These are phyloP conservation scores for Tenthredo amoena DNA, from an alignment of 2,888 invertebrate species.

Conservation along the genomic window DNA sequence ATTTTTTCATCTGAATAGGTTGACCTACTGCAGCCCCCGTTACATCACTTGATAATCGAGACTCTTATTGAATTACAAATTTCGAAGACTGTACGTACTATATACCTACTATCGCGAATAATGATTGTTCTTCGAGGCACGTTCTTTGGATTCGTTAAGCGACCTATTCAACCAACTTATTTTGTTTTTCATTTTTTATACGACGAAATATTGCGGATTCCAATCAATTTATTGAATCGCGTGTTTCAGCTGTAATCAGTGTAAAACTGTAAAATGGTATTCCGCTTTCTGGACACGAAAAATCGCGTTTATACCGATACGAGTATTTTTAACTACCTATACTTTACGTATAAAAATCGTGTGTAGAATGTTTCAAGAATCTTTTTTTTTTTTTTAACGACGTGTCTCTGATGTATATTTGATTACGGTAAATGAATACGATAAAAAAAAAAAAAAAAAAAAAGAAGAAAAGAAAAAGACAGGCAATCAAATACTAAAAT, in stretches of 20 bases:
- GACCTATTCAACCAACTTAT: background rate
- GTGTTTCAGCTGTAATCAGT: background rate
- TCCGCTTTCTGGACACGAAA: background rate
- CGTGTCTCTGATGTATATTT: constrained; percentile 4
- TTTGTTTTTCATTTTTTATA: background rate
- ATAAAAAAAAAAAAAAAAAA: background rate
- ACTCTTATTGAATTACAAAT: background rate
- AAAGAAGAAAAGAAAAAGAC: background rate
- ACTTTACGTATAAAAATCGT: background rate
- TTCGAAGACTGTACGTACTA: background rate
- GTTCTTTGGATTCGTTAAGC: background rate
- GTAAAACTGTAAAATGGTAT: background rate
- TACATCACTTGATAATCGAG: constrained; percentile 11
- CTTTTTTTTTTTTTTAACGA: background rate
- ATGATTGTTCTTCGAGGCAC: constrained; percentile 7
- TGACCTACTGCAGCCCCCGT: background rate
- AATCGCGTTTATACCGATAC: background rate
- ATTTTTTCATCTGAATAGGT: background rate
- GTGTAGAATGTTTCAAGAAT: background rate
- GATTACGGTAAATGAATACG: constrained; percentile 31
- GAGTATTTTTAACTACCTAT: background rate
- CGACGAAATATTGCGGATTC: background rate
- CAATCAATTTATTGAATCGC: background rate
- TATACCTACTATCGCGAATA: background rate
- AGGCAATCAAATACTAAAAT: background rate